Conservation (phyloP, 2,113 vertebrate genomes). For the Corydoras maculifer region DNA sequence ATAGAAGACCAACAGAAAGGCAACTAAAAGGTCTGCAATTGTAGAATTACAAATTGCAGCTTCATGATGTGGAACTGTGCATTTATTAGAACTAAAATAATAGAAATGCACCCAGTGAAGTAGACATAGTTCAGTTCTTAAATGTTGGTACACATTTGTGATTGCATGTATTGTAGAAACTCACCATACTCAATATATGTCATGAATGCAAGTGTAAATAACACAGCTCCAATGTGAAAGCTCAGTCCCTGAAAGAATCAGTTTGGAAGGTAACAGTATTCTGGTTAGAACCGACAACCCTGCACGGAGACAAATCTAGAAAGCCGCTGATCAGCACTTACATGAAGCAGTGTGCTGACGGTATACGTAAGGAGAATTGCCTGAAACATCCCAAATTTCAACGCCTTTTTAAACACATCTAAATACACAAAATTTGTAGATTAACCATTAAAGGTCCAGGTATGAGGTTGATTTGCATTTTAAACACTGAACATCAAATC, state of each 20-base stretch:
- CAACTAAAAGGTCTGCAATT: too few species aligned
- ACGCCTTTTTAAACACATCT: slow-evolving; percentile 84
- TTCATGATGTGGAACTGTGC: too few species aligned
- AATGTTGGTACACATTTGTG: too few species aligned
- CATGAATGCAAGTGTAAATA: slow-evolving; percentile 82
- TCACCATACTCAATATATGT: slow-evolving; percentile 86
- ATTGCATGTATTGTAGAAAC: slow-evolving; percentile 20
- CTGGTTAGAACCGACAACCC: too few species aligned
- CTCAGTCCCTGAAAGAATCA: slow-evolving; percentile 72
- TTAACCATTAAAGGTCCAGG: too few species aligned
- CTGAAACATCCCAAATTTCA: slow-evolving; percentile 76
- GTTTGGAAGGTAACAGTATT: slow-evolving; percentile 4
- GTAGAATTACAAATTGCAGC: too few species aligned
- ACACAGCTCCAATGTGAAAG: slow-evolving; percentile 81
- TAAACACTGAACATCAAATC: not conserved
- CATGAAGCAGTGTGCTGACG: slow-evolving; percentile 80
- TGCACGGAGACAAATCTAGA: not conserved
- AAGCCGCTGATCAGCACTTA: slow-evolving; percentile 56
- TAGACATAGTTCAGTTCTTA: too few species aligned
- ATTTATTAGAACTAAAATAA: too few species aligned
- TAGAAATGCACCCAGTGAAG: too few species aligned
- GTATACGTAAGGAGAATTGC: slow-evolving; percentile 83
- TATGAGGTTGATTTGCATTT: not conserved
- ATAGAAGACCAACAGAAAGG: too few species aligned
- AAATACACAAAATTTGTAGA: slow-evolving; percentile 10